Evolutionary conservation across 1,140 invertebrate species (phyloP).

Genomic region (Neodiprion virginianus): DNA sequence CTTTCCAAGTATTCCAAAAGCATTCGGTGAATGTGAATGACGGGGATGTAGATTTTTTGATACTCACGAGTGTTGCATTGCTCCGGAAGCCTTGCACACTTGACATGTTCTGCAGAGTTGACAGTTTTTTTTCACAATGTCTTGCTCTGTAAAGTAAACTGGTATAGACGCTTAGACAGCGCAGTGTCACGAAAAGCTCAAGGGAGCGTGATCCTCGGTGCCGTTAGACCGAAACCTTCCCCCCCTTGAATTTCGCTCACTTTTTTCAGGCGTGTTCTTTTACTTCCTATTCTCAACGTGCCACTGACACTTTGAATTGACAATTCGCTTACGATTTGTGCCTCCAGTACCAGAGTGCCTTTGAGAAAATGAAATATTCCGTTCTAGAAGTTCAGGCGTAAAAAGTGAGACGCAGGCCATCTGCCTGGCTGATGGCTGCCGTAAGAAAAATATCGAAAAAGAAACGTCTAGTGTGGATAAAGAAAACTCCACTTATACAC

Average conservation of each 20-base stretch:
- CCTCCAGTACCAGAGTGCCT: neutral
- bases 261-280: neutral
- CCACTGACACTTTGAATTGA: neutral
- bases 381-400: neutral
- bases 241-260: neutral
- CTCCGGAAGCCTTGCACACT: neutral
- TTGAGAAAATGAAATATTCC: slow-evolving; percentile 1
- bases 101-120: neutral
- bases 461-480: neutral
- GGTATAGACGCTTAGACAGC: neutral
- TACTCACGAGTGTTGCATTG: neutral
- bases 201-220: neutral
- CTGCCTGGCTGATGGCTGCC: neutral
- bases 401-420: neutral
- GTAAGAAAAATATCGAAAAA: neutral
- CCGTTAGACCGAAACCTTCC: neutral
- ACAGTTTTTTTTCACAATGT: neutral
- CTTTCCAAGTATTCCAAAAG: neutral
- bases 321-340: neutral
- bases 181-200: neutral
- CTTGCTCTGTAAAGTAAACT: neutral
- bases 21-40: neutral
- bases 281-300: neutral
- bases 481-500: neutral
- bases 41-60: neutral